Percentiles rank a stretch among this genome's conserved stretches.
phyloP scores from a whole-genome alignment of 2,888 invertebrate species.

The Trachelus troglodyta region DNA sequence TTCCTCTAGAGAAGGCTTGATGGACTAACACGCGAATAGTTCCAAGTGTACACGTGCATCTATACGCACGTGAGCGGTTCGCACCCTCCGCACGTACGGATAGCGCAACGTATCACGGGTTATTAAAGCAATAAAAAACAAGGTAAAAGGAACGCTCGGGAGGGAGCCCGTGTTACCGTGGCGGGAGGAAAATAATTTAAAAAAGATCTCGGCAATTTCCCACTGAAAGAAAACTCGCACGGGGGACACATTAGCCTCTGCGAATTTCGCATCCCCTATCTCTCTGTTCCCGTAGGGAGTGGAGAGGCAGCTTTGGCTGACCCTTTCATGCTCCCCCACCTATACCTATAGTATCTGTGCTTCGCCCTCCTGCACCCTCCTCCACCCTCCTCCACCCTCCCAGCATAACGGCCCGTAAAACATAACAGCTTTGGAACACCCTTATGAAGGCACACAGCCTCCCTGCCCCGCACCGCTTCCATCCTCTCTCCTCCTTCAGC shows the following conservation, averaged over 20 bases:
- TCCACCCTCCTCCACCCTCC: slow-evolving; percentile 9
- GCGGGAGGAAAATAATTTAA: slow-evolving; percentile 28
- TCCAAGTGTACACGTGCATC: slow-evolving; percentile 15
- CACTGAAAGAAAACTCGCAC: slow-evolving; percentile 33
- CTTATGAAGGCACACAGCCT: slow-evolving; percentile 14
- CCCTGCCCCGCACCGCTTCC: no score
- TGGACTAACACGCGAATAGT: no score
- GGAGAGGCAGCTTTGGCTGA: not conserved
- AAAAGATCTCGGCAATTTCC: slow-evolving; percentile 29
- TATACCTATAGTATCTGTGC: slow-evolving; percentile 9
- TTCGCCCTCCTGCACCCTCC: no score
- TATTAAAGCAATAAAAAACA: no score
- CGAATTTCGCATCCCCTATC: slow-evolving; percentile 13
- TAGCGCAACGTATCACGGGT: no score
- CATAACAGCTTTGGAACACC: slow-evolving; percentile 47
- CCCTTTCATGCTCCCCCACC: not conserved
- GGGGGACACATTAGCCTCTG: slow-evolving; percentile 31
- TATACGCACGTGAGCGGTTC: slow-evolving; percentile 34
- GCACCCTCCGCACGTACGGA: slow-evolving; percentile 17
- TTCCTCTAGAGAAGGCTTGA: no score
- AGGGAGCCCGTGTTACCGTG: not conserved
- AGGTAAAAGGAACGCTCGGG: no score
- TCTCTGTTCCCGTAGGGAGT: no score
- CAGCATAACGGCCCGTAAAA: slow-evolving; percentile 41
- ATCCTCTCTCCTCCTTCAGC: not conserved